Conservation (phyloP, 2,888 invertebrate species). For the Caenorhabditis becei region DNA sequence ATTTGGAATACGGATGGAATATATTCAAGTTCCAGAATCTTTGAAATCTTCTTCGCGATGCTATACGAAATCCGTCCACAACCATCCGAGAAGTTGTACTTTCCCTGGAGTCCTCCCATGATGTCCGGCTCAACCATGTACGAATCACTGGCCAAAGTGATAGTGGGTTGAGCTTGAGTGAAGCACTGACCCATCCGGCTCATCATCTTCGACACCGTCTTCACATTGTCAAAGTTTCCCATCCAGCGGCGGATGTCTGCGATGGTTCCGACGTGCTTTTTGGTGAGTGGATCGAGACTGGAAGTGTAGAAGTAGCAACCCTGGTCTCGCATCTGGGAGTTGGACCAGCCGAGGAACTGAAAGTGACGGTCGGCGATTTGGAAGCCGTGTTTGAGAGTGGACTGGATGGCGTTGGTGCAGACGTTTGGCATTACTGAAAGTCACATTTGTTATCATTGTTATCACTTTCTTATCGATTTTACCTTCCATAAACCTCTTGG, state of each 20-base stretch:
- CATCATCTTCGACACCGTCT: conserved; percentile 81
- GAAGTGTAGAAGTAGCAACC: conserved; percentile 76
- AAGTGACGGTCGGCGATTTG: conserved; percentile 64
- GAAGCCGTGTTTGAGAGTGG: conserved; percentile 59
- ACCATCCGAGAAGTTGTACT: conserved; percentile 77
- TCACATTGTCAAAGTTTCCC: conserved; percentile 72
- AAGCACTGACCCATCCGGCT: conserved; percentile 82
- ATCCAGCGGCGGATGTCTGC: conserved; percentile 70
- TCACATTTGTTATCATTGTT: too few species aligned
- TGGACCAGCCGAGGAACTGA: conserved; percentile 78
- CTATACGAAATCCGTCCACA: conserved; percentile 47
- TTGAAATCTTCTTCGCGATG: conserved; percentile 37
- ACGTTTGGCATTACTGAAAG: conserved; percentile 44
- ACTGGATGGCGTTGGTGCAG: conserved; percentile 53
- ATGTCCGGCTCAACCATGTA: conserved; percentile 65
- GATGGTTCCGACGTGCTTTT: conserved; percentile 43
- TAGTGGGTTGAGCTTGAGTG: conserved; percentile 77
- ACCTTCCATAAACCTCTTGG: conserved; percentile 27
- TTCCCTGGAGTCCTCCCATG: conserved; percentile 37
- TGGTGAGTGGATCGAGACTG: conserved; percentile 35
- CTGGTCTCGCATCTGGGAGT: conserved; percentile 79
- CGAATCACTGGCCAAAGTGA: conserved; percentile 35
- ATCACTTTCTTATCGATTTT: too few species aligned
- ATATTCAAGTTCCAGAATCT: conserved; percentile 48
- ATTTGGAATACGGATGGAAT: conserved; percentile 74